These are phyloP conservation scores for Tragulus kanchil DNA, from an alignment of 2,113 vertebrate genomes.

Conservation along the genomic window DNA sequence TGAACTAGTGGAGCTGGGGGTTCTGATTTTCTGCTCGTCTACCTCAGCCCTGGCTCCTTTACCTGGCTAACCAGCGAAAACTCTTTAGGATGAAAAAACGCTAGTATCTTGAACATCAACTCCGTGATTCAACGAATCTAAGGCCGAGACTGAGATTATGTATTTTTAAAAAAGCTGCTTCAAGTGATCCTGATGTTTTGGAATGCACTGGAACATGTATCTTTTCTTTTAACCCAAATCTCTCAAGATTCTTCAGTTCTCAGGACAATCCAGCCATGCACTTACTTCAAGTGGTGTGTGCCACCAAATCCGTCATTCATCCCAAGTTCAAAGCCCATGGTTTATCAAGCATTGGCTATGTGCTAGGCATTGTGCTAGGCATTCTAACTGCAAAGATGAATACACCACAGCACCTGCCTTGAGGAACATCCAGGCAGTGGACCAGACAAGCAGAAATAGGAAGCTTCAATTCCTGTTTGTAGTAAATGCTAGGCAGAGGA, in stretches of 20 bases:
- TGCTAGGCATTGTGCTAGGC: neutral
- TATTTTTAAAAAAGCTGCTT: conserved; percentile 37
- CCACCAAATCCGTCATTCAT: neutral
- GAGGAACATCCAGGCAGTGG: neutral
- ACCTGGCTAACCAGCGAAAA: neutral
- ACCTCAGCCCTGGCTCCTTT: neutral
- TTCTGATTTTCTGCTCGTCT: neutral
- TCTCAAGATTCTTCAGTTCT: conserved; percentile 25
- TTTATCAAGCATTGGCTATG: neutral
- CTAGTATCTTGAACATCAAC: neutral
- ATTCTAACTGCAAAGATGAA: conserved; percentile 40
- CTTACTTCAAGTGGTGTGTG: conserved; percentile 13
- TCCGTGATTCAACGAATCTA: neutral
- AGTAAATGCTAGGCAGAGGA: neutral
- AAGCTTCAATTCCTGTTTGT: neutral
- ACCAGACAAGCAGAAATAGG: neutral
- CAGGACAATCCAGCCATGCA: neutral
- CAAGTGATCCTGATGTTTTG: neutral
- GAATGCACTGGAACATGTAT: neutral
- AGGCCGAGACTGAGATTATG: neutral
- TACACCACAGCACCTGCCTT: neutral
- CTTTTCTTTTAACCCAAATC: neutral
- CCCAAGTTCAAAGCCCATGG: neutral
- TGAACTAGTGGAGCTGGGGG: neutral
- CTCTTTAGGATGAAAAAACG: neutral